Evolutionary conservation across 1,140 invertebrate genomes (phyloP).

Genomic region (Pectinophora gossypiella): DNA sequence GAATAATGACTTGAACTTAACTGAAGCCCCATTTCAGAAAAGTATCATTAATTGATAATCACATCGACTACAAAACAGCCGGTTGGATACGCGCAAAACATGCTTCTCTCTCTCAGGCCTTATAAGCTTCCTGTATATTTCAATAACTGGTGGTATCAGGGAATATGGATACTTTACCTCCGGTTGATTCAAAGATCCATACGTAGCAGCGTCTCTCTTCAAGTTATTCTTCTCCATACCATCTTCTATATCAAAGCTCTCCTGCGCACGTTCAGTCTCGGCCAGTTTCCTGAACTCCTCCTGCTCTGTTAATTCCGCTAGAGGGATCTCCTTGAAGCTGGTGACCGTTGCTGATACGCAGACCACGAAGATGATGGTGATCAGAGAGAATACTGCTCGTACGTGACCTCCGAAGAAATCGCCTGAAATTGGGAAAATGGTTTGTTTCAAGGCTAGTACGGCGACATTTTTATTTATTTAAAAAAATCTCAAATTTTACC

Average conservation of each 20-base stretch:
- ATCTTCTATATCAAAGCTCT: constrained; percentile 43
- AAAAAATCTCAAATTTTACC: too few relatives aligned
- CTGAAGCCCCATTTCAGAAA: too few relatives aligned
- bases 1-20: too few relatives aligned
- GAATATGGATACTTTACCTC: too few relatives aligned
- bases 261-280: constrained; percentile 32
- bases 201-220: constrained; percentile 43
- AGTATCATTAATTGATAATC: too few relatives aligned
- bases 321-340: constrained; percentile 92
- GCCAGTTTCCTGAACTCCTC: constrained; percentile 47
- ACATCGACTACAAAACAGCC: too few relatives aligned
- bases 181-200: constrained; percentile 49
- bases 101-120: too few relatives aligned
- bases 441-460: too few relatives aligned
- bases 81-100: too few relatives aligned
- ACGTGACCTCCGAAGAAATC: constrained; percentile 90
- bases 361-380: constrained; percentile 89
- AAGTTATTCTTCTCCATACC: constrained; percentile 37
- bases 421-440: constrained; percentile 69
- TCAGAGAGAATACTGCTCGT: constrained; percentile 91
- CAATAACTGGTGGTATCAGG: too few relatives aligned
- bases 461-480: too few relatives aligned
- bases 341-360: constrained; percentile 89
- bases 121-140: too few relatives aligned
- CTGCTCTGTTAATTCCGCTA: constrained; percentile 71